These are phyloP conservation scores for Tenthredo notha DNA, from an alignment of 2,888 invertebrate species.

Conservation along the genomic window DNA sequence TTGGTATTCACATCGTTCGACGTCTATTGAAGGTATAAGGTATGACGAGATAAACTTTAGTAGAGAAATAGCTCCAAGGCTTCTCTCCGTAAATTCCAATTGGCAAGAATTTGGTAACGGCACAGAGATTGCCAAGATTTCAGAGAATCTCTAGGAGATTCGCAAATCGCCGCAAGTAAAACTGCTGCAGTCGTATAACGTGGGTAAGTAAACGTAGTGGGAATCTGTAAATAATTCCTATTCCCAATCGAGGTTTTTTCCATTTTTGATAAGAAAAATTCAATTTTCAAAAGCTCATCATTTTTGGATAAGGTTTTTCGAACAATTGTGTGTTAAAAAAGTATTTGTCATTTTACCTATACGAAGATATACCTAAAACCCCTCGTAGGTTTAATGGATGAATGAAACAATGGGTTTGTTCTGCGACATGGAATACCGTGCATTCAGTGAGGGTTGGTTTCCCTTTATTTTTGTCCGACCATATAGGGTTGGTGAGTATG, in stretches of 20 bases:
- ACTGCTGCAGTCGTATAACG: neutral
- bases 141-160: neutral
- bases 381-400: neutral
- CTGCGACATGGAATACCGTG: constrained; percentile 36
- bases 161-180: constrained; percentile 5
- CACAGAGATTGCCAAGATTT: constrained; percentile 24
- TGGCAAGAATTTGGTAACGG: constrained; percentile 34
- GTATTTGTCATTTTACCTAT: neutral
- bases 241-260: too few species aligned
- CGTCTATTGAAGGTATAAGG: neutral
- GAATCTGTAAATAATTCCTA: neutral
- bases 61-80: neutral
- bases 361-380: neutral
- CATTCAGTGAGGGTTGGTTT: constrained; percentile 52
- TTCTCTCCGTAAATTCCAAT: constrained; percentile 30
- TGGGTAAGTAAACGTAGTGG: neutral
- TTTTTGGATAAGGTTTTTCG: too few species aligned
- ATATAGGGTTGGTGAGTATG: neutral
- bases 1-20: constrained; percentile 21
- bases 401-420: constrained; percentile 41
- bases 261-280: too few species aligned
- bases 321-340: neutral
- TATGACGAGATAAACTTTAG: constrained; percentile 2
- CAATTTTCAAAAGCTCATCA: too few species aligned
- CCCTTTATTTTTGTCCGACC: constrained; percentile 55